A percentile compares a stretch with the other conserved stretches of the same genome.
Evolutionary conservation across 2,113 vertebrate genomes (phyloP).

Genomic region (Urocolius indicus): DNA sequence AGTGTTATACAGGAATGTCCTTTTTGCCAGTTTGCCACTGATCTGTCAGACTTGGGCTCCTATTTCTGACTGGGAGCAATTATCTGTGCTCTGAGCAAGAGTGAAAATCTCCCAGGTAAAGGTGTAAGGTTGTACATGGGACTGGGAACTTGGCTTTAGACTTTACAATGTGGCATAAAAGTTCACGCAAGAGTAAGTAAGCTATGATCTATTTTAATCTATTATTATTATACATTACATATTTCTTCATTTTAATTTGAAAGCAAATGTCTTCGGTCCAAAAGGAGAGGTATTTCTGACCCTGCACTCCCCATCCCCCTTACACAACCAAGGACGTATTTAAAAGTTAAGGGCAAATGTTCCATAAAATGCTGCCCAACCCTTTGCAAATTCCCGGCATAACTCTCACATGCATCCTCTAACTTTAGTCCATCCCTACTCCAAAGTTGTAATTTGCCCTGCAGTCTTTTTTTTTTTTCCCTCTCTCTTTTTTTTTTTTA

Average conservation of each 20-base stretch:
- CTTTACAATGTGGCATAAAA: background rate
- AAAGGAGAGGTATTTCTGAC: background rate
- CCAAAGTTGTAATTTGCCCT: conserved; percentile 51
- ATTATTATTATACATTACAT: background rate
- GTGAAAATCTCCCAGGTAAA: background rate
- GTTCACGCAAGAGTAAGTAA: background rate
- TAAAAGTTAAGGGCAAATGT: conserved; percentile 74
- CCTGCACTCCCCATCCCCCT: background rate
- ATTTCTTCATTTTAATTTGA: background rate
- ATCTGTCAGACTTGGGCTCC: background rate
- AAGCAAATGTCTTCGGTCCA: background rate
- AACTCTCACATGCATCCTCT: conserved; percentile 50
- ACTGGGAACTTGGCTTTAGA: background rate
- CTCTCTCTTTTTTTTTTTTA: background rate
- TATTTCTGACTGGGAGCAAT: background rate
- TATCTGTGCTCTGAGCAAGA: background rate
- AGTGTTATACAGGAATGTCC: accelerated
- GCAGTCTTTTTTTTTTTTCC: conserved; percentile 7
- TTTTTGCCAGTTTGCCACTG: background rate
- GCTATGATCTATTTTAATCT: background rate
- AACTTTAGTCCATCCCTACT: conserved; percentile 26
- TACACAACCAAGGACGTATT: conserved; percentile 25
- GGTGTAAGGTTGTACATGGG: accelerated
- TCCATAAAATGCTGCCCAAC: conserved; percentile 60
- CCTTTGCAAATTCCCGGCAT: conserved; percentile 60